Evolutionary conservation across 2,888 invertebrate genomes (phyloP), one percentile per base, ranked within the genome.

Genomic region (Eupithecia exiguata): DNA sequence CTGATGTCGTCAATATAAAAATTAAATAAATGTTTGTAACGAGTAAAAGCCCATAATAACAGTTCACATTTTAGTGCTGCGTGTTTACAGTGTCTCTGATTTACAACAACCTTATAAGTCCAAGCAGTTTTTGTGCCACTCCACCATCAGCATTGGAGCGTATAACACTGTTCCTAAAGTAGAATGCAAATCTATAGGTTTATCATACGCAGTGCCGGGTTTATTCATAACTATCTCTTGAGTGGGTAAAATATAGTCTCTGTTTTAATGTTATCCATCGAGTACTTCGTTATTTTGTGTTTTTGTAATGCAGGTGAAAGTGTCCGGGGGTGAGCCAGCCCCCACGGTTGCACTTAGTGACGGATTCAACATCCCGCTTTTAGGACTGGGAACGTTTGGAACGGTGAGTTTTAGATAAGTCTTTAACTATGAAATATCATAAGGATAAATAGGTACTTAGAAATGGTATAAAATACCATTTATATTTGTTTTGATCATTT

Each of bases 361-460:
- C 84, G 93, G 92, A 0, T 85, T 90, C 75, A 82, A 85, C 36
- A 93, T 94, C 3, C 94, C 94, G 0, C 77, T 83, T 0, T 75
- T 93, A 1, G 94, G 88, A 36, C 79, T 93, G 16, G 94, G 94
- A 1, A 92, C 93, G 0, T 91, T 82, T 76, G 82, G 81, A 25
- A 82, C 84, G 74, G 86, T 86, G 80, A 82, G 83, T 78, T 21
- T 21, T 58, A 25, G 25, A 5, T 21, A 53, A 53, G 21, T 4
- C n/a, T 49, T 9, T 49, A 5, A 16, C 3, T n/a, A n/a, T 49
- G 49, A 4, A 43, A 38, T 38, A 38, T 10, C 30, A 30, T 30
- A 30, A 30, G 38, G 40, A 43, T 43, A n/a, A n/a, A 43, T 46
- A 46, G 16, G 18, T 40, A 40, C 9, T 49, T 49, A 49, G 9